These are phyloP conservation scores for Empidonax traillii DNA, from an alignment of 2,113 vertebrate genomes.

Conservation along the genomic window DNA sequence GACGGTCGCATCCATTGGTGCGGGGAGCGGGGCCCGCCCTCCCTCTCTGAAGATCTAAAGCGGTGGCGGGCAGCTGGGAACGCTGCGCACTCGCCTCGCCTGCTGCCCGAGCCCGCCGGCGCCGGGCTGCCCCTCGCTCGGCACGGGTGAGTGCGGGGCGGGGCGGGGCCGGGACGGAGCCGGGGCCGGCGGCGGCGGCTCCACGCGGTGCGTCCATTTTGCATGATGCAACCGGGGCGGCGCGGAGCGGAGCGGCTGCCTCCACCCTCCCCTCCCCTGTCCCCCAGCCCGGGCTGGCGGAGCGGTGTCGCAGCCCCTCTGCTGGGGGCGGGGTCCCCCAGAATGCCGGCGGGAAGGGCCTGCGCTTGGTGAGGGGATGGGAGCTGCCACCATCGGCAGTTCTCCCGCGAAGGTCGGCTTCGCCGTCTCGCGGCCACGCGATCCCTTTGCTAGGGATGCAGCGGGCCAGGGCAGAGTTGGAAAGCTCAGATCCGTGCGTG, in stretches of 20 bases:
- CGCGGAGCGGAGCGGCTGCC: neutral
- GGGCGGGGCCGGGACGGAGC: neutral
- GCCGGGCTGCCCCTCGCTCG: neutral
- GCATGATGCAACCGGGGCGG: neutral
- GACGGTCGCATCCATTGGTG: neutral
- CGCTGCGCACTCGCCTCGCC: neutral
- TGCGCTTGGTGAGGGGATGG: neutral
- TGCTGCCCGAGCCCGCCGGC: neutral
- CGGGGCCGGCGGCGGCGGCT: neutral
- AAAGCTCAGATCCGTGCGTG: fast-evolving
- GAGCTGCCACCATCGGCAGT: neutral
- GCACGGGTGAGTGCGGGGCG: neutral
- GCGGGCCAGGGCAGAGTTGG: no score
- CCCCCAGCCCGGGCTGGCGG: no score
- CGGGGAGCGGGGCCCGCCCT: neutral
- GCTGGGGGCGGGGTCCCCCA: neutral
- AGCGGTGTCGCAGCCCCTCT: neutral
- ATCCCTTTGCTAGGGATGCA: no score
- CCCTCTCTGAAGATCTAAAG: neutral
- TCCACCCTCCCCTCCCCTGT: no score
- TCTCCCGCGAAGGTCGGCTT: neutral
- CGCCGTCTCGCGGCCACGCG: neutral
- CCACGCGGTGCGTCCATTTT: neutral
- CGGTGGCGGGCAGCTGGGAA: neutral
- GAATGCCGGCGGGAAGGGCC: neutral